Evolutionary conservation across 1,140 invertebrate genomes (phyloP).

Genomic region (Calephelis nemesis): DNA sequence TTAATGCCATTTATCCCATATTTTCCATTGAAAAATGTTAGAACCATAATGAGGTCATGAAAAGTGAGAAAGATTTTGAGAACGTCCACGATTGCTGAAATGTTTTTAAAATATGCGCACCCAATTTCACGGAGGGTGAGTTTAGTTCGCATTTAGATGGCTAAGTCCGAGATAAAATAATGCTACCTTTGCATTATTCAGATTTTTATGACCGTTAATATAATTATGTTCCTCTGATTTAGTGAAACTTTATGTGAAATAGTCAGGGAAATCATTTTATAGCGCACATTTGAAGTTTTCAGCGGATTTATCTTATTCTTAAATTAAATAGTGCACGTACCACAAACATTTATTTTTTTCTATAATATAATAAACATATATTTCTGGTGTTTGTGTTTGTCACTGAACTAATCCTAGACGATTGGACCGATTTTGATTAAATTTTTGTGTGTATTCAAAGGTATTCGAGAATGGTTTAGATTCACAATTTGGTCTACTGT

Average conservation of each 20-base stretch:
- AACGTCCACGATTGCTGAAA: constrained; percentile 46
- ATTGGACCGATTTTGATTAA: too few relatives aligned
- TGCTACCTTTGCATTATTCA: constrained; percentile 15
- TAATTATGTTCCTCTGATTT: not conserved
- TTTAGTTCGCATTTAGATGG: constrained; percentile 40
- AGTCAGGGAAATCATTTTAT: not conserved
- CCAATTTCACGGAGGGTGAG: constrained; percentile 63
- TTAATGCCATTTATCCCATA: too few relatives aligned
- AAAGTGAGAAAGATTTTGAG: constrained; percentile 27
- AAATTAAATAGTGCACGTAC: too few relatives aligned
- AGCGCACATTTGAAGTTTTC: too few relatives aligned
- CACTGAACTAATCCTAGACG: too few relatives aligned
- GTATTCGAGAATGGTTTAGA: too few relatives aligned
- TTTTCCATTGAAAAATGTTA: not conserved
- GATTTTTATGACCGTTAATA: constrained; percentile 7
- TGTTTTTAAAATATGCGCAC: constrained; percentile 67
- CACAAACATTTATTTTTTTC: too few relatives aligned
- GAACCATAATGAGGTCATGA: constrained; percentile 30
- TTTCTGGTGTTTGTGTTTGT: too few relatives aligned
- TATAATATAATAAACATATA: too few relatives aligned
- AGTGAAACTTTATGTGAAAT: not conserved
- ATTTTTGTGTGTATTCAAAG: too few relatives aligned
- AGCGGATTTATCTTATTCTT: too few relatives aligned
- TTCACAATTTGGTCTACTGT: too few relatives aligned
- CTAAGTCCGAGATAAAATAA: constrained; percentile 17